phyloP scores from a whole-genome alignment of 2,113 vertebrate species.

The Psilopsiagon aymara region DNA sequence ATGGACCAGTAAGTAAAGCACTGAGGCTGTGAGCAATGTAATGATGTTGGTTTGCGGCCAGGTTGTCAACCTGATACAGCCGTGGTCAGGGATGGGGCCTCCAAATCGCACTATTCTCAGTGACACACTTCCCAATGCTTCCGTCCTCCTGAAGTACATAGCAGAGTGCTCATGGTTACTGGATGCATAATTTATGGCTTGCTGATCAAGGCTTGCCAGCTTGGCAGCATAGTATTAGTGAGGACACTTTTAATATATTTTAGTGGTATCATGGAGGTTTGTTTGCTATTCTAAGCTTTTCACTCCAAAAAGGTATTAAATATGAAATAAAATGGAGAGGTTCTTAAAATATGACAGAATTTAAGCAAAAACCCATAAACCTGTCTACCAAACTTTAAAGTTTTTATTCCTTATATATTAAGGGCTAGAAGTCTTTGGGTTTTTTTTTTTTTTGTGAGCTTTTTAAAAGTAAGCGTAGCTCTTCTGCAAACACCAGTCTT shows the following conservation, averaged over 20 bases:
- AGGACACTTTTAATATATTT: background rate
- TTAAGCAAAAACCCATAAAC: background rate
- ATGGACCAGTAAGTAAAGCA: background rate
- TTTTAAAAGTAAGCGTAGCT: background rate
- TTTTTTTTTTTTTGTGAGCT: background rate
- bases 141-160: background rate
- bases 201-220: background rate
- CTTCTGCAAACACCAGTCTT: slow-evolving; percentile 13
- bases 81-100: accelerated
- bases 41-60: background rate
- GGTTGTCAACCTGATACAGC: background rate
- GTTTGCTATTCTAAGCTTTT: background rate
- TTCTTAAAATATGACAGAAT: background rate
- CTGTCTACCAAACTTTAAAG: background rate
- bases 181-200: background rate
- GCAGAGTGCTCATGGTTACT: background rate
- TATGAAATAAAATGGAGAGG: background rate
- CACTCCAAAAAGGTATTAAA: background rate
- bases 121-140: accelerated
- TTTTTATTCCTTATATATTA: background rate
- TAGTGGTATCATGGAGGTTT: background rate
- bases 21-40: accelerated
- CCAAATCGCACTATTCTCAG: background rate
- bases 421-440: background rate
- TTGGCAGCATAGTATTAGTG: background rate